These are phyloP conservation scores for Eulemur macaco DNA, from an alignment of 2,113 vertebrate genomes.

Conservation along the genomic window DNA sequence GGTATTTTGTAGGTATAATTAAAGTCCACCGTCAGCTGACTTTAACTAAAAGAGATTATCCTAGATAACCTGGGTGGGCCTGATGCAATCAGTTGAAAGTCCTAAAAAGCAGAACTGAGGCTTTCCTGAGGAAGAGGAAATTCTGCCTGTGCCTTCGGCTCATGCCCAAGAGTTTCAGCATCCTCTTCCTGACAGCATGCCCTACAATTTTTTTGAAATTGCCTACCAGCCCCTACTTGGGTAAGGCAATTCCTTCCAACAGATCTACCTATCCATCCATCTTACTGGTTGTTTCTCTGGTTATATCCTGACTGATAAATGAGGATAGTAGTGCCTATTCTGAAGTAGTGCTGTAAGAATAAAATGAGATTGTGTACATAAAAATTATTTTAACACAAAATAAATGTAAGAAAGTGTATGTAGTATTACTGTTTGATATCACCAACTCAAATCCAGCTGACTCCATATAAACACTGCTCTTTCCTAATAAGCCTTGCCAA, in stretches of 20 bases:
- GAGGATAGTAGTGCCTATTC: background rate
- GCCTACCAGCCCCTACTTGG: background rate
- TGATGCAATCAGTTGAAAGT: background rate
- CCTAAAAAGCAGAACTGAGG: background rate
- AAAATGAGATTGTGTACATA: background rate
- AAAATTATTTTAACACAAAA: constrained; percentile 17
- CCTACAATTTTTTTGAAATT: background rate
- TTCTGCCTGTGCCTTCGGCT: background rate
- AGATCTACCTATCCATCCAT: background rate
- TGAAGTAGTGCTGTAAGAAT: background rate
- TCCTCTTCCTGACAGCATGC: background rate
- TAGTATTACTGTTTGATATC: background rate
- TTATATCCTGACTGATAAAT: background rate
- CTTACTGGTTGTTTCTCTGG: background rate
- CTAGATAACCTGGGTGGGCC: background rate
- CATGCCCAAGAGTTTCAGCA: background rate
- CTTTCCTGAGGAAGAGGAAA: background rate
- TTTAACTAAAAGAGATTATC: background rate
- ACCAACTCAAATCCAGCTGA: background rate
- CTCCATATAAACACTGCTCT: background rate
- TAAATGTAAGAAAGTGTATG: background rate
- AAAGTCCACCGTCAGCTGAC: background rate
- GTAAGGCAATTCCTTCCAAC: background rate
- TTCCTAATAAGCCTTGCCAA: background rate
- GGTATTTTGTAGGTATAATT: background rate